Conservation (phyloP, 2,113 vertebrate species). For the Pseudonaja textilis region DNA sequence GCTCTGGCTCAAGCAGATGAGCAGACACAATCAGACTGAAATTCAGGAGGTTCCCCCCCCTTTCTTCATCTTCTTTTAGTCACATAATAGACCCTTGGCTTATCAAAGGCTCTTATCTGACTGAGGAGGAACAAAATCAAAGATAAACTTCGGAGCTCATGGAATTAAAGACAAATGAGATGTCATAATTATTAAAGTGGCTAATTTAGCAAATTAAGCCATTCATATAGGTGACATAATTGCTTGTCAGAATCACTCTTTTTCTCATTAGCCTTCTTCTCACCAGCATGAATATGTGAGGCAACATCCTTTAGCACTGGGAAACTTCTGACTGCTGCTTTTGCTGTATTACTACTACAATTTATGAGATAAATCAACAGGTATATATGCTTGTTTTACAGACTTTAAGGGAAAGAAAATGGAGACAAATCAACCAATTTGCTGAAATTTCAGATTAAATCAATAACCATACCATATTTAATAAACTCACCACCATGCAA, state of each 20-base stretch:
- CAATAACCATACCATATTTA: conserved; percentile 57
- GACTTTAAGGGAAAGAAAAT: conserved; percentile 20
- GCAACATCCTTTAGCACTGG: conserved; percentile 60
- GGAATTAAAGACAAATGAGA: conserved; percentile 86
- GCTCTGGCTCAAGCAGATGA: conserved; percentile 68
- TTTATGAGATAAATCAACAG: conserved; percentile 41
- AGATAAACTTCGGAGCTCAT: conserved; percentile 78
- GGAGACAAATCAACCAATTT: conserved; percentile 17
- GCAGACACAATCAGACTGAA: conserved; percentile 68
- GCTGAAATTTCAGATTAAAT: conserved; percentile 45
- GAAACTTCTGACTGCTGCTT: conserved; percentile 56
- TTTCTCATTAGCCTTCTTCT: conserved; percentile 80
- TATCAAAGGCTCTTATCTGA: conserved; percentile 81
- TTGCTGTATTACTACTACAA: conserved; percentile 50
- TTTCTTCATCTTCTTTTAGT: conserved; percentile 59
- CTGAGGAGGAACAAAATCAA: conserved; percentile 71
- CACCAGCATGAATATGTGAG: conserved; percentile 64
- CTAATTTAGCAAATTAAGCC: conserved; percentile 87
- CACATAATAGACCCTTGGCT: conserved; percentile 77
- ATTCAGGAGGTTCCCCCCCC: conserved; percentile 58
- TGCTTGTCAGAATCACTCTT: conserved; percentile 86
- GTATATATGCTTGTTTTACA: conserved; percentile 36
- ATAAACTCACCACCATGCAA: neutral
- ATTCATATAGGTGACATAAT: conserved; percentile 86
- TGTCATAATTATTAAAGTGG: conserved; percentile 87